Evolutionary conservation across 2,888 invertebrate genomes (phyloP).

Genomic region (Eristalinus aeneus): DNA sequence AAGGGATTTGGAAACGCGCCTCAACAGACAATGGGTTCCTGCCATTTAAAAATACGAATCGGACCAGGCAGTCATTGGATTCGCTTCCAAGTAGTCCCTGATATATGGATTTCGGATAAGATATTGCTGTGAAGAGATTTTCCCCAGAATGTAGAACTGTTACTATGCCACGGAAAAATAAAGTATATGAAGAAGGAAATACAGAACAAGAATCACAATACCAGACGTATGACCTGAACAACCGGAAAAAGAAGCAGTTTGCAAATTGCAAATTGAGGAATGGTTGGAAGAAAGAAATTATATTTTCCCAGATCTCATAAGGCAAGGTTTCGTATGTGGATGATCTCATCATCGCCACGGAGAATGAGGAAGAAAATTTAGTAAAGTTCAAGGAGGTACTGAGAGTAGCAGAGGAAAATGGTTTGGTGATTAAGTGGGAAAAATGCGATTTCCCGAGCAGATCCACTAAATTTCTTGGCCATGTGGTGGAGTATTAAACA

Average conservation of each 20-base stretch:
- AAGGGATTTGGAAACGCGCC: constrained; percentile 5
- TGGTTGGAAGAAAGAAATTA: too few relatives aligned
- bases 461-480: too few relatives aligned
- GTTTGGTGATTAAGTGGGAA: too few relatives aligned
- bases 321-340: too few relatives aligned
- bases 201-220: not conserved
- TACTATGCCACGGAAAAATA: not conserved
- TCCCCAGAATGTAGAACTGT: constrained; percentile 6
- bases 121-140: constrained; percentile 28
- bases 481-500: too few relatives aligned
- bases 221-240: not conserved
- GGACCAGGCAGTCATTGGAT: not conserved
- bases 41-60: not conserved
- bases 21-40: constrained; percentile 16
- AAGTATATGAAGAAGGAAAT: not conserved
- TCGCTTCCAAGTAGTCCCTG: constrained; percentile 23
- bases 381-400: too few relatives aligned
- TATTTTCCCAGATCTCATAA: too few relatives aligned
- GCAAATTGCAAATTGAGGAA: too few relatives aligned
- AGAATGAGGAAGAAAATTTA: too few relatives aligned
- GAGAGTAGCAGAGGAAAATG: too few relatives aligned
- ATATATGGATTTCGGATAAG: constrained; percentile 6
- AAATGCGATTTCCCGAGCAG: too few relatives aligned
- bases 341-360: too few relatives aligned
- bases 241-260: not conserved